Conservation (phyloP, 2,113 vertebrate genomes). For the Cryptomyrus ogoouensis region DNA sequence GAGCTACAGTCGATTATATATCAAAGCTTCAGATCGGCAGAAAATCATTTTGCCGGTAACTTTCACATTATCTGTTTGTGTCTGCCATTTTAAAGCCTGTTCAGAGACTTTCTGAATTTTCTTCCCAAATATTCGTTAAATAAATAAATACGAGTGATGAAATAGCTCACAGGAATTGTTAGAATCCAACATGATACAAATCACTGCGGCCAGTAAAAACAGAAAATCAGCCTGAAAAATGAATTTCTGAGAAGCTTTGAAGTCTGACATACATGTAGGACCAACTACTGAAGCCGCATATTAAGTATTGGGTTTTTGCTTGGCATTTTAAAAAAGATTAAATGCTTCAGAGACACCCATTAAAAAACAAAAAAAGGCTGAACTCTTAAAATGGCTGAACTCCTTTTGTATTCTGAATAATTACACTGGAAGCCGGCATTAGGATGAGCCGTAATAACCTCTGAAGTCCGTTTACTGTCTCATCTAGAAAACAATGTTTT, state of each 20-base stretch:
- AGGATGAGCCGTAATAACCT: conserved; percentile 8
- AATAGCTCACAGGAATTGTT: background rate
- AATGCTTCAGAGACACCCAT: background rate
- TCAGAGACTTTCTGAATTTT: background rate
- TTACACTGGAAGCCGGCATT: conserved; percentile 11
- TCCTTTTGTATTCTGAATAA: background rate
- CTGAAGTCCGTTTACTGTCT: conserved; percentile 15
- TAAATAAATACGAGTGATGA: background rate
- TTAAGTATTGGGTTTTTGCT: background rate
- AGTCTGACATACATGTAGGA: background rate
- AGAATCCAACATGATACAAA: background rate
- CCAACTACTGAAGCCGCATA: background rate
- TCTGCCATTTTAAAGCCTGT: background rate
- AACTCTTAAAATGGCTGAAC: conserved; percentile 11
- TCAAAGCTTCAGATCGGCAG: background rate
- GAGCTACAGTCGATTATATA: background rate
- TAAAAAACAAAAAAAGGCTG: conserved; percentile 11
- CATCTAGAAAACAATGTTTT: conserved; percentile 18
- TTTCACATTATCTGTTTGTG: background rate
- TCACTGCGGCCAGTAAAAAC: background rate
- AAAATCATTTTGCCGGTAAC: background rate
- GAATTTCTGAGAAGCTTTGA: background rate
- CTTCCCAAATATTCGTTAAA: background rate
- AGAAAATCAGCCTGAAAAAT: background rate
- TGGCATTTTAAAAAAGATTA: conserved; percentile 8